Evolutionary conservation across 2,888 invertebrate genomes (phyloP), one percentile per base, ranked within the genome.

Genomic region (Cataglyphis rosenhaueri): DNA sequence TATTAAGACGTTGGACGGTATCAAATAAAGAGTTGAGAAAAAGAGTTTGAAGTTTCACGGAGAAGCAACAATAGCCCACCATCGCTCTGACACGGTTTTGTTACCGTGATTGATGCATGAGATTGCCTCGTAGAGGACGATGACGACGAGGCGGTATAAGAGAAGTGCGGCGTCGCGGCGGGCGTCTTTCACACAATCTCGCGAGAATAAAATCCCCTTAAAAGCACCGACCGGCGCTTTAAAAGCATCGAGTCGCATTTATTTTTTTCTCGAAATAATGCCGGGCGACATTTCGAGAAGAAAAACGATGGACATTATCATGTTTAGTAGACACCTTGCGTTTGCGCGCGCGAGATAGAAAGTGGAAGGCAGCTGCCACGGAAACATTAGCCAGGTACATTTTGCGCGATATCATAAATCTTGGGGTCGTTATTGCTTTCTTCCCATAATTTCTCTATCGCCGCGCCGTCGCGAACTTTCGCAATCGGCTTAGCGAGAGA

Each of bases 231-330:
- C 59, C 59, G 44, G 44, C 57, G 59, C 70, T 59, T 21, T 65
- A 61, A 70, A 70, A 79, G 78, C 70, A 79, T 70, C 32, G 70
- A 68, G 44, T 79, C 35, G 12, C 70, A 32, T 4, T 18, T 70
- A 52, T 52, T 59, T 70, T 70, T 44, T 57, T 48, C n/a, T 21
- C 38, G 38, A 66, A 82, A 74, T 83, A 82, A 84, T 83, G 61
- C 59, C 62, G 57, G 62, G 65, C 81, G 59, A 78, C 65, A 44
- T 59, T 79, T 55, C 57, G 78, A 83, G 85, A 79, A 70, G 59
- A 83, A 81, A 87, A 78, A 83, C 85, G 87, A 81, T 52, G 61
- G 32, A 52, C 78, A 85, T 85, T 87, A 84, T 57, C 65, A 44
- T 38, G 76, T 64, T 75, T 76, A n/a, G 79, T 76, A 71, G 70